Conservation (phyloP, 2,888 invertebrate species). For the Stenichneumon culpator region DNA sequence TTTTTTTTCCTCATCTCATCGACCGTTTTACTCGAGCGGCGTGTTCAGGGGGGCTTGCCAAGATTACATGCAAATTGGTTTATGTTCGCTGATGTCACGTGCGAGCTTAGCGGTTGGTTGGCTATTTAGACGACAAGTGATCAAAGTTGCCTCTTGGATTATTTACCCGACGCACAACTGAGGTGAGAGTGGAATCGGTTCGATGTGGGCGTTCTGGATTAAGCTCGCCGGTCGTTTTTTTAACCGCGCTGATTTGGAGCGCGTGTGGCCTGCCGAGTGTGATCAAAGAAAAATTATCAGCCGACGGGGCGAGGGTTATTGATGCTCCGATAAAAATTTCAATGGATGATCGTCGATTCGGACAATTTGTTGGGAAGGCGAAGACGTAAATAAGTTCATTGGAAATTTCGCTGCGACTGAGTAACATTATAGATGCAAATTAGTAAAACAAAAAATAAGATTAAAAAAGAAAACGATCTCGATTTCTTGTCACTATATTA, state of each 20-base stretch:
- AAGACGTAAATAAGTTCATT: background rate
- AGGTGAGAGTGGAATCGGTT: slow-evolving; percentile 48
- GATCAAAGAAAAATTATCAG: slow-evolving; percentile 29
- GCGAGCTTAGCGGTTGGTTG: slow-evolving; percentile 31
- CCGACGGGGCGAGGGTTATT: background rate
- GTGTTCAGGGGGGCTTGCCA: slow-evolving; percentile 57
- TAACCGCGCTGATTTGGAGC: background rate
- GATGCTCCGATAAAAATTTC: background rate
- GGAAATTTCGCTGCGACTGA: background rate
- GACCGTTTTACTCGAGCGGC: slow-evolving; percentile 43
- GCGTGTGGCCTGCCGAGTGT: background rate
- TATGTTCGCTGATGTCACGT: slow-evolving; percentile 67
- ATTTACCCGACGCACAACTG: slow-evolving; percentile 21
- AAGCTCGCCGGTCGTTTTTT: background rate
- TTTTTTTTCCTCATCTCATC: slow-evolving; percentile 35
- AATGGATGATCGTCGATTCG: background rate
- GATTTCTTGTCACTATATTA: slow-evolving; percentile 3
- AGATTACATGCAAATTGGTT: slow-evolving; percentile 65
- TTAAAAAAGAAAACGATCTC: background rate
- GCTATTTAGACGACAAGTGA: slow-evolving; percentile 58
- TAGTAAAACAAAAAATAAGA: background rate
- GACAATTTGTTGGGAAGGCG: background rate
- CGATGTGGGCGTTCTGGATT: slow-evolving; percentile 50
- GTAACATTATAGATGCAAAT: background rate
- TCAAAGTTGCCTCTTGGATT: slow-evolving; percentile 51